Evolutionary conservation across 2,888 invertebrate genomes (phyloP).

Genomic region (Eledone cirrhosa): DNA sequence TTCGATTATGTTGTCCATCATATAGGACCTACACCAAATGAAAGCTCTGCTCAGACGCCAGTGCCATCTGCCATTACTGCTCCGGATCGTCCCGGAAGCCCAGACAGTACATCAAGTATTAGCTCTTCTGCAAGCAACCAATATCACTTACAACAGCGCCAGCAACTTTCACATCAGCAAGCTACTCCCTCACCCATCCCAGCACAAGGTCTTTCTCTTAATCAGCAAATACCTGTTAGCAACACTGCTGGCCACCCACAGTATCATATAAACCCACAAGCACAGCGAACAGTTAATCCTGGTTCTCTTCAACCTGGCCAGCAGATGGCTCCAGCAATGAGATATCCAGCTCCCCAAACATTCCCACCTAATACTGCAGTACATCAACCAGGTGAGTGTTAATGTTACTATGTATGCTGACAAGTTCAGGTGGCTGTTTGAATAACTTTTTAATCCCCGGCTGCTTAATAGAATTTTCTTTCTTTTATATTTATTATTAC

Average conservation of each 20-base stretch:
- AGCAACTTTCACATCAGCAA: slow-evolving; percentile 29
- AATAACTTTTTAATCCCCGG: too few relatives aligned
- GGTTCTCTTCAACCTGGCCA: slow-evolving; percentile 2
- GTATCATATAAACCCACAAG: neutral
- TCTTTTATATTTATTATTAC: too few relatives aligned
- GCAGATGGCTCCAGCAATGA: neutral
- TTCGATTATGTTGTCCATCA: slow-evolving; percentile 19
- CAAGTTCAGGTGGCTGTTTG: too few relatives aligned
- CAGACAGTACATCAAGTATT: slow-evolving; percentile 61
- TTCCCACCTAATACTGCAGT: slow-evolving; percentile 18
- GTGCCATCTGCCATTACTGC: neutral
- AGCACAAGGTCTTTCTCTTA: slow-evolving; percentile 5
- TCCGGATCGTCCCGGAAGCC: slow-evolving; percentile 54
- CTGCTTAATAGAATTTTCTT: too few relatives aligned
- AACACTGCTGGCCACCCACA: neutral
- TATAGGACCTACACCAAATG: slow-evolving; percentile 11
- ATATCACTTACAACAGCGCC: slow-evolving; percentile 37
- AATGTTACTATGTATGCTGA: too few relatives aligned
- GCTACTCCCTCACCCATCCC: slow-evolving; percentile 29
- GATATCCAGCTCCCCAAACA: slow-evolving; percentile 8
- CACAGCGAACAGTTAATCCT: neutral
- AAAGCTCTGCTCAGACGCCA: neutral
- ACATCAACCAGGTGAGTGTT: slow-evolving; percentile 17
- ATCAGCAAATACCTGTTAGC: neutral
- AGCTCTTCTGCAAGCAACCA: slow-evolving; percentile 54